phyloP scores from a whole-genome alignment of 2,797 vertebrate species.

The Toxotes lorentzi region DNA sequence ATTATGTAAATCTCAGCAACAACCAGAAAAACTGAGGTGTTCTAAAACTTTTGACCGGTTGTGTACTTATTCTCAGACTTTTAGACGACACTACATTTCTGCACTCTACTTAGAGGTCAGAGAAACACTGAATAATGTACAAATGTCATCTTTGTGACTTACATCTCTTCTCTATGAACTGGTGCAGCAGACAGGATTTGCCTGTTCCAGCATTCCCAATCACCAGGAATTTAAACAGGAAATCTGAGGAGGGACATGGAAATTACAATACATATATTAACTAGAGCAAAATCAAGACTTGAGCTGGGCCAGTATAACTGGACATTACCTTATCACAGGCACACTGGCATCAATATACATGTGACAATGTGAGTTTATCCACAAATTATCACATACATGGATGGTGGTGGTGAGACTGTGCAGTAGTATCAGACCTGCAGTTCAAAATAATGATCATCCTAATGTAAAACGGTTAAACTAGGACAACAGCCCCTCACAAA shows the following conservation, averaged over 20 bases:
- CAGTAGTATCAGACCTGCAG: background rate
- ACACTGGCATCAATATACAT: background rate
- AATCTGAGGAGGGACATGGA: constrained; percentile 86
- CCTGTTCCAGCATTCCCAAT: constrained; percentile 96
- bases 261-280: background rate
- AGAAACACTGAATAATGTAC: background rate
- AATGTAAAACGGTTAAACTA: background rate
- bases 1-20: no score
- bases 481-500: background rate
- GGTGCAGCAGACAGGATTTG: constrained; percentile 95
- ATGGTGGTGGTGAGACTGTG: background rate
- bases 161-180: constrained; percentile 97
- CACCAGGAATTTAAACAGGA: constrained; percentile 96
- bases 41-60: no score
- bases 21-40: no score
- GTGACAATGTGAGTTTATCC: background rate
- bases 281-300: background rate
- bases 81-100: background rate
- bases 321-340: background rate
- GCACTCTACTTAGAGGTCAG: background rate
- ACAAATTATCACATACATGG: background rate
- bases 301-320: background rate
- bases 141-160: constrained; percentile 67
- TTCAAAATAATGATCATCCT: background rate
- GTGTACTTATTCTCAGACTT: background rate